These are phyloP conservation scores for Trichonephila clavata DNA, from an alignment of 1,140 invertebrate genomes.

Conservation along the genomic window DNA sequence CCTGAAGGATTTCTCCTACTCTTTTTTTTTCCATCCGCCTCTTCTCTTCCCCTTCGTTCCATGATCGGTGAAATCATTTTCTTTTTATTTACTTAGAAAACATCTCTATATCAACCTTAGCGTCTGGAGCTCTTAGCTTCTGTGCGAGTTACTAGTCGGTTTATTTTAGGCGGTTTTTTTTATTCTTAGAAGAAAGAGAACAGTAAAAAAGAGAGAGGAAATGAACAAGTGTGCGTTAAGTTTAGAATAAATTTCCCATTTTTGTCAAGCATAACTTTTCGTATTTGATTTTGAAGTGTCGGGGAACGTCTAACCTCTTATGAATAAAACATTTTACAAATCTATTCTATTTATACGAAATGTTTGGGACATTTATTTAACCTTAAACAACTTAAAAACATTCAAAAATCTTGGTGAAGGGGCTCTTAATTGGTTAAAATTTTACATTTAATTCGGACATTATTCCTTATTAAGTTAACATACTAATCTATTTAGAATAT, in stretches of 20 bases:
- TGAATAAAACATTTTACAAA: constrained; percentile 1
- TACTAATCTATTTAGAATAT: no score
- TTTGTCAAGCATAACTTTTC: not conserved
- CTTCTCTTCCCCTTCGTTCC: not conserved
- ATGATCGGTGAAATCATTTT: not conserved
- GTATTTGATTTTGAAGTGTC: constrained; percentile 1
- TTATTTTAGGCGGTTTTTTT: not conserved
- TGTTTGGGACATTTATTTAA: not conserved
- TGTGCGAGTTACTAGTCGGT: not conserved
- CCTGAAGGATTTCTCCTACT: not conserved
- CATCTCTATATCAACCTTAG: constrained; percentile 3
- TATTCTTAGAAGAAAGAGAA: not conserved
- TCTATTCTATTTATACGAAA: not conserved
- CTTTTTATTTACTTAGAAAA: constrained; percentile 1
- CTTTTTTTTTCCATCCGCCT: not conserved
- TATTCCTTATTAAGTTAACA: no score
- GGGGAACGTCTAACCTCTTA: not conserved
- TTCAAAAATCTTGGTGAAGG: no score
- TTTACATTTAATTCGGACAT: no score
- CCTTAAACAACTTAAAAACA: not conserved
- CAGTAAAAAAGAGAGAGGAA: not conserved
- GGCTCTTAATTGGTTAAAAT: no score
- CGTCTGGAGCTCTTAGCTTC: constrained; percentile 5
- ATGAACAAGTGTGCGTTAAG: not conserved
- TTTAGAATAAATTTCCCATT: constrained; percentile 6